phyloP scores from a whole-genome alignment of 2,113 vertebrate species.

The Heterotis niloticus region DNA sequence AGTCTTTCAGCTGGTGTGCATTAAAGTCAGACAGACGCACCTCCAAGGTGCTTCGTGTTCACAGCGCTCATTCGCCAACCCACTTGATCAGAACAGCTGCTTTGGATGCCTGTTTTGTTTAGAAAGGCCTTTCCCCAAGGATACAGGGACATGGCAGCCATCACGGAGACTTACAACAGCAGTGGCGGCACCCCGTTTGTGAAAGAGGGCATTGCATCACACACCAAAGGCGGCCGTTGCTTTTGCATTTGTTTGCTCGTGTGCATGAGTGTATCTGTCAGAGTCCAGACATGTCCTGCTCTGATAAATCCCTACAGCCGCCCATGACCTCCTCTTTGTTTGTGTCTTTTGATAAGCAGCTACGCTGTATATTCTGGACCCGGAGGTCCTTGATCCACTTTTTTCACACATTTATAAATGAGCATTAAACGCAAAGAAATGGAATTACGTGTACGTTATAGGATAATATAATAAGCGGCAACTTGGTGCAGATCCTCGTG shows the following conservation, averaged over 20 bases:
- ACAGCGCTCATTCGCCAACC: background rate
- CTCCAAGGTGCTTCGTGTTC: background rate
- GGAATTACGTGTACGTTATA: conserved; percentile 32
- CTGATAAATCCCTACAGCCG: conserved; percentile 20
- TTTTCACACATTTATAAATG: conserved; percentile 28
- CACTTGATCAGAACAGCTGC: background rate
- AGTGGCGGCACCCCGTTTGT: background rate
- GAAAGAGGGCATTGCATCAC: conserved; percentile 3
- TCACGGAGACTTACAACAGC: background rate
- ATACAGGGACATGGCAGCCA: background rate
- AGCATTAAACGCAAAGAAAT: conserved; percentile 35
- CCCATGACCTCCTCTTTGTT: conserved; percentile 18
- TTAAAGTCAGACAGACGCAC: too few species aligned
- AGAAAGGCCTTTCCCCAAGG: conserved; percentile 15
- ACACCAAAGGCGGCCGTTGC: background rate
- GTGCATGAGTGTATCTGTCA: background rate
- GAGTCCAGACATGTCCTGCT: too few species aligned
- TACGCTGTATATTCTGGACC: background rate
- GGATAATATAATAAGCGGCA: conserved; percentile 37
- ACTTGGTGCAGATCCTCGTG: conserved; percentile 36
- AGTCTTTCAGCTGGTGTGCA: background rate
- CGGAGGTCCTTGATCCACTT: background rate
- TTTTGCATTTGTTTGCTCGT: background rate
- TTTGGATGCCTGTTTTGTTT: background rate
- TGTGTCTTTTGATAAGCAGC: conserved; percentile 9